Conservation (phyloP, 2,113 vertebrate species). For the Syrmaticus mikado region DNA sequence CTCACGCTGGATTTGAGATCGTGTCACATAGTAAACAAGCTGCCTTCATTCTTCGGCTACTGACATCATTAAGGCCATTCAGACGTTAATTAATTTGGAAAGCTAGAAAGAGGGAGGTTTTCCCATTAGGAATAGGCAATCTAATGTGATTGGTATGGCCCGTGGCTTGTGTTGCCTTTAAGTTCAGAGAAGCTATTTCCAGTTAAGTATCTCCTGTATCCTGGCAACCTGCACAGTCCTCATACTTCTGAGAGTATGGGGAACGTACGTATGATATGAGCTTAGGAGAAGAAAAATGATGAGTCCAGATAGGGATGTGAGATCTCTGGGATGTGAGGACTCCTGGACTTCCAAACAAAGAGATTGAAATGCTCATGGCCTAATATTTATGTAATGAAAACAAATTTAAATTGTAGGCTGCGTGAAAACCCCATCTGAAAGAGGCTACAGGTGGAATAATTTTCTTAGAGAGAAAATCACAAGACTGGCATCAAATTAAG, state of each 20-base stretch:
- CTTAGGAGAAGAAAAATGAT: not conserved
- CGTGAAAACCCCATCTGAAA: not conserved
- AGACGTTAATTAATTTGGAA: slow-evolving; percentile 33
- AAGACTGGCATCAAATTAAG: not conserved
- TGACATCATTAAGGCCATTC: not conserved
- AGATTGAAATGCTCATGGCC: not conserved
- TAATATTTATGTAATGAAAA: not conserved
- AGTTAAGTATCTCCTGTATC: not conserved
- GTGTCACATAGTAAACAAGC: slow-evolving; percentile 14
- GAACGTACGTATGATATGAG: not conserved
- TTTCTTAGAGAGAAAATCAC: not conserved
- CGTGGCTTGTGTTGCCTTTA: not conserved
- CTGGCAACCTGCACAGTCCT: not conserved
- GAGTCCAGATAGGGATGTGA: not conserved
- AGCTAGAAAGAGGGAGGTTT: not conserved
- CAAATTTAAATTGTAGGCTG: not conserved
- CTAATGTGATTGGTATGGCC: not conserved
- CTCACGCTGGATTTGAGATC: not conserved
- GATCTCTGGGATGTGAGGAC: not conserved
- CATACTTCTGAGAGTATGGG: not conserved
- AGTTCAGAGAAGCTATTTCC: slow-evolving; percentile 1
- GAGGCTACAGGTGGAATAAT: not conserved
- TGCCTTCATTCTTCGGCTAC: not conserved
- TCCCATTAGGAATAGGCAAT: not conserved
- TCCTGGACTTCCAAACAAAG: not conserved